Evolutionary conservation across 2,888 invertebrate genomes (phyloP).

Genomic region (Synergus japonicus): DNA sequence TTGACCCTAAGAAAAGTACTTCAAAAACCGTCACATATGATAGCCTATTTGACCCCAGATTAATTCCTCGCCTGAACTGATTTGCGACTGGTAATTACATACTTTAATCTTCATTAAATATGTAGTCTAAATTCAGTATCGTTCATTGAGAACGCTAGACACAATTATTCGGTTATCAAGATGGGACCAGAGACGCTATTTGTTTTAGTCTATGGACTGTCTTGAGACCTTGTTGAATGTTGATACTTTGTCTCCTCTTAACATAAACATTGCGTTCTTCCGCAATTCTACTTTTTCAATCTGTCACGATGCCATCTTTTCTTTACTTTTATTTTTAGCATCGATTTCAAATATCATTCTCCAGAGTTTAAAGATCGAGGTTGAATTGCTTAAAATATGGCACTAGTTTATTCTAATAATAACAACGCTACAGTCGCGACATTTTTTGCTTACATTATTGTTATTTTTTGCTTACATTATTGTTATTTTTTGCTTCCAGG

Average conservation of each 20-base stretch:
- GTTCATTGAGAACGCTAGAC: neutral
- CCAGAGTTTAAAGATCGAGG: neutral
- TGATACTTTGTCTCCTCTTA: neutral
- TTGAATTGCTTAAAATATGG: neutral
- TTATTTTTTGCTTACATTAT: too few relatives aligned
- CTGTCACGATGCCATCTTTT: neutral
- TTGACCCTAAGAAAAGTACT: constrained; percentile 54
- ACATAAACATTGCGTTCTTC: neutral
- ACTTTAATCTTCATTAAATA: constrained; percentile 27
- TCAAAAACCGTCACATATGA: constrained; percentile 55
- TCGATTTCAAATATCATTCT: neutral
- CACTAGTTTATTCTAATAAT: neutral
- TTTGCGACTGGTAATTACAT: constrained; percentile 49
- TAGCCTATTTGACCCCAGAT: constrained; percentile 66
- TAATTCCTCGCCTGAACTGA: constrained; percentile 52
- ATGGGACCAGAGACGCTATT: neutral
- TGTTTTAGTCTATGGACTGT: neutral
- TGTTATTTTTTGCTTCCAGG: too few relatives aligned
- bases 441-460: too few relatives aligned
- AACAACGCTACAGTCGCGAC: too few relatives aligned
- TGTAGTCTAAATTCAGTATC: neutral
- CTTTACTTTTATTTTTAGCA: neutral
- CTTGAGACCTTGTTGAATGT: neutral
- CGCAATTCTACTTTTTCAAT: neutral
- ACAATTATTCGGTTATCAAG: neutral